Percentiles rank a stretch among this genome's conserved stretches.
Evolutionary conservation across 92 coral and sea anemone species (phyloP).

Genomic region (Zoanthus sociatus): DNA sequence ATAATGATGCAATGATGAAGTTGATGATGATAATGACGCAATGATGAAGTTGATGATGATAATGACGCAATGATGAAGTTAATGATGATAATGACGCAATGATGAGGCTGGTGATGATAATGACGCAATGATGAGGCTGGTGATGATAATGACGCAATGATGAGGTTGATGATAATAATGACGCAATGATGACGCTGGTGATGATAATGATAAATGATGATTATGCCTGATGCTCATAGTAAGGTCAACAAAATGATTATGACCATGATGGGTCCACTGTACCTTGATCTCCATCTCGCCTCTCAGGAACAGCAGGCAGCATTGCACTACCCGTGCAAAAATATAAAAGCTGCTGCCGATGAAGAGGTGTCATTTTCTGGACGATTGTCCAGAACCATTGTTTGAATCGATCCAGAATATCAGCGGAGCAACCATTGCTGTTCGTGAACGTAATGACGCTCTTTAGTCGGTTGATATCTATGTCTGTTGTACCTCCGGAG

Average conservation of each 20-base stretch:
- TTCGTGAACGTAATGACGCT: conserved; percentile 85
- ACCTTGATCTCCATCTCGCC: conserved; percentile 95
- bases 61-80: no score
- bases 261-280: not conserved
- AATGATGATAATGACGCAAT: not conserved
- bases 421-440: conserved; percentile 91
- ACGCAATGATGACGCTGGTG: not conserved
- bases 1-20: not conserved
- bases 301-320: conserved; percentile 86
- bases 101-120: not conserved
- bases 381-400: conserved; percentile 97
- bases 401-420: conserved; percentile 89
- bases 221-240: not conserved
- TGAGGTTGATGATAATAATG: no score
- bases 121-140: no score
- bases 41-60: not conserved
- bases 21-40: not conserved
- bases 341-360: conserved; percentile 88
- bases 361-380: conserved; percentile 91
- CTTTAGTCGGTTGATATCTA: conserved; percentile 84
- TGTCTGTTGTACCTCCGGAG: conserved; percentile 94
- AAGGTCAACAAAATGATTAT: not conserved
- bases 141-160: no score
- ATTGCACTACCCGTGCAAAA: conserved; percentile 95
- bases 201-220: not conserved